phyloP scores from a whole-genome alignment of 2,113 vertebrate species.

The Cichladusa arquata region DNA sequence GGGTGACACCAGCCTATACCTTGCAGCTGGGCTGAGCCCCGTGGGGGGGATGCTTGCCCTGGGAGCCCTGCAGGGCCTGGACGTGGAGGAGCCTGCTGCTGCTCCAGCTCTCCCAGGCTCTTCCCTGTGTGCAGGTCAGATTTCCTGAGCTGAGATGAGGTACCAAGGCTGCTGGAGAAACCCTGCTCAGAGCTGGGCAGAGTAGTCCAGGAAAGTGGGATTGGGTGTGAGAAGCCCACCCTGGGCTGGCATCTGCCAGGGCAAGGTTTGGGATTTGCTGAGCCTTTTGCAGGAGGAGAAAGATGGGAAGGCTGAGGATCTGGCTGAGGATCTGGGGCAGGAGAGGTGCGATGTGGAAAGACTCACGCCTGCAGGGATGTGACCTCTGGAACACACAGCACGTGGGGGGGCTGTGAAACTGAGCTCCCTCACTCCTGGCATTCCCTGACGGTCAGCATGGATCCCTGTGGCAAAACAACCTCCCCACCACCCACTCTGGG shows the following conservation, averaged over 20 bases:
- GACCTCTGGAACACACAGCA: not conserved
- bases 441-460: not conserved
- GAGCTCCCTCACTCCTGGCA: not conserved
- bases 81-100: rapidly evolving
- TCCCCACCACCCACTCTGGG: rapidly evolving
- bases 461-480: not conserved
- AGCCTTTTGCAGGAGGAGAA: not conserved
- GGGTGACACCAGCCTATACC: not conserved
- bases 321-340: not conserved
- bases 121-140: not conserved
- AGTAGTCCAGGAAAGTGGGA: not conserved
- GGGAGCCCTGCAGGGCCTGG: not conserved
- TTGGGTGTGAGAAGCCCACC: not conserved
- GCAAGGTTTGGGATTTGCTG: not conserved
- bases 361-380: not conserved
- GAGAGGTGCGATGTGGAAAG: not conserved
- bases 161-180: not conserved
- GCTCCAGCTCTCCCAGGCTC: not conserved
- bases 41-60: not conserved
- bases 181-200: not conserved
- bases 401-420: not conserved
- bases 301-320: not conserved
- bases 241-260: not conserved
- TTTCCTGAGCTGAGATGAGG: not conserved
- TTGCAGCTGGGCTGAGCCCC: not conserved